Base-by-base conservation (phyloP, 1,140 invertebrate species). In the Helicoverpa zea region DNA sequence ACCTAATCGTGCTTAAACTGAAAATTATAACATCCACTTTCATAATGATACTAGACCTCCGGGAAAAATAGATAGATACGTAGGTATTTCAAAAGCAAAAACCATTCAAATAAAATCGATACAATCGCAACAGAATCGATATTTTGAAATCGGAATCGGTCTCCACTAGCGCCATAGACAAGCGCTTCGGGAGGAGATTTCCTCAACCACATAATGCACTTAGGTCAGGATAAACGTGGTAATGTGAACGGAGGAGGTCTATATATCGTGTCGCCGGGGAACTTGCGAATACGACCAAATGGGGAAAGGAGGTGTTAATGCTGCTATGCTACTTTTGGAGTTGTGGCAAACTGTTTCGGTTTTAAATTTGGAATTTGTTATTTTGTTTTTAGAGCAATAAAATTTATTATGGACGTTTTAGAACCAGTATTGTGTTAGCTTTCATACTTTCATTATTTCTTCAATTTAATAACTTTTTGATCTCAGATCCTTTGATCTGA, bases 121-220 rank as follows among this genome's bases (percentile, higher is more conserved):
- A n/a, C 18, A 1, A 52, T 35, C 49, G 12, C 4, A 58, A 52
- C 18, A 51, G 18, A 70, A 70, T 58, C 70, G 52, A 5, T 29
- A 56, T 4, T 51, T 14, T 18, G 7, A 11, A 77, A 66, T 16
- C 75, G 43, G 74, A 66, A 72, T 72, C 49, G 23, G 49, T 3
- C 13, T 35, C 29, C 56, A 18, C 64, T 16, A 10, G 43, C 16
- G 3, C 61, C 11, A 52, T 66, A 77, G 61, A 77, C 75, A 77
- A 77, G 75, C 66, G 75, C 75, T 77, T 76, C 49, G 66, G 18
- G n/a, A 73, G 58, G 79, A 73, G 79, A 74, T 80, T 74, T 74
- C 58, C 79, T 52, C 79, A 64, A 80, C 79, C 79, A 80, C 79
- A 74, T 74, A 80, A 80, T 80, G 79, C 79, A 80, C 79, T 80